Evolutionary conservation across 2,113 vertebrate genomes (phyloP).

Genomic region (Aphelocoma coerulescens): DNA sequence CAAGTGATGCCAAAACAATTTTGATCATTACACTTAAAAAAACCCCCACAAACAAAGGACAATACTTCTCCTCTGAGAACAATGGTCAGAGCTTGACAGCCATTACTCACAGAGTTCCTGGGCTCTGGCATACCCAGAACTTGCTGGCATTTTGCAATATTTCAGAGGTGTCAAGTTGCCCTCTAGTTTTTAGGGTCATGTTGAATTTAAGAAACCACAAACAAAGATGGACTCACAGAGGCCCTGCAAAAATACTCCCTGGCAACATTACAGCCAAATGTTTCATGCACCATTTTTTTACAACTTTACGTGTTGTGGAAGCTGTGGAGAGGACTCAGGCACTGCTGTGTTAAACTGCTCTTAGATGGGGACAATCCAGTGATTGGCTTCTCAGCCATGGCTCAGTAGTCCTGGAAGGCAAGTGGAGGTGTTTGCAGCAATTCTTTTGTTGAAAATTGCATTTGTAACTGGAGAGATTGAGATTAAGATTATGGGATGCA

Average conservation of each 20-base stretch:
- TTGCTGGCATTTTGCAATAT: neutral
- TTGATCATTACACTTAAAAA: neutral
- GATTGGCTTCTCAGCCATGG: neutral
- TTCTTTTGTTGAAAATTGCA: neutral
- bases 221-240: neutral
- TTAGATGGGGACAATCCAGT: neutral
- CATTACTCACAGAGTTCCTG: neutral
- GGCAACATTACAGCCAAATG: neutral
- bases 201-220: slow-evolving; percentile 7
- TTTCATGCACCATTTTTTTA: neutral
- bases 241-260: neutral
- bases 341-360: neutral
- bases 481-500: neutral
- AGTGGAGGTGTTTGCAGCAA: neutral
- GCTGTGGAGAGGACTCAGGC: neutral
- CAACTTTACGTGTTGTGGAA: neutral
- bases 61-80: neutral
- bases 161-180: neutral
- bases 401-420: neutral
- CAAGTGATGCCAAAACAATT: slow-evolving; percentile 1
- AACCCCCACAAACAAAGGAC: neutral
- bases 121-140: neutral
- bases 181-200: neutral
- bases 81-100: neutral
- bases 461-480: neutral